Conservation (phyloP, 2,888 invertebrate species). For the Hemaris fuciformis region DNA sequence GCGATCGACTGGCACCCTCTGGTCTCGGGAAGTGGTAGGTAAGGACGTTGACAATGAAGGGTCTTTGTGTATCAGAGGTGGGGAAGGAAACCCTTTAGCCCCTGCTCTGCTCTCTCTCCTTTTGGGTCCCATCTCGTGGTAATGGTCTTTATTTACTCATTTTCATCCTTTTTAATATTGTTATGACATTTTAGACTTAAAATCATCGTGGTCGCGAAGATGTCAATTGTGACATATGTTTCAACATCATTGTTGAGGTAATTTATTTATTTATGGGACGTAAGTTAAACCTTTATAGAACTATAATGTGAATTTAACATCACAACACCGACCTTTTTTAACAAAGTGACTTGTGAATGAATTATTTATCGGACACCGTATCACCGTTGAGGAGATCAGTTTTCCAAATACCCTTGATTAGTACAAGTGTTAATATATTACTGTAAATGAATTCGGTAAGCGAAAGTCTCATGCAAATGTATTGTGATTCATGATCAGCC, state of each 20-base stretch:
- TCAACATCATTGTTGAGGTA: too few species aligned
- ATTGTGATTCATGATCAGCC: too few species aligned
- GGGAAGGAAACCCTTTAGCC: neutral
- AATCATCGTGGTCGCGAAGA: conserved; percentile 12
- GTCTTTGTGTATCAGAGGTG: conserved; percentile 14
- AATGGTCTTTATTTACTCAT: neutral
- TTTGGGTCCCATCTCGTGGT: neutral
- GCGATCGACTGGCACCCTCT: neutral
- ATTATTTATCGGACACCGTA: too few species aligned
- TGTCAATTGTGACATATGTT: neutral
- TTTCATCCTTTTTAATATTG: conserved; percentile 3
- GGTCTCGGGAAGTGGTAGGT: conserved; percentile 19
- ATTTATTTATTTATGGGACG: neutral
- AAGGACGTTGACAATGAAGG: conserved; percentile 18
- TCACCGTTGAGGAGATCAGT: too few species aligned
- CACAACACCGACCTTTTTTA: too few species aligned
- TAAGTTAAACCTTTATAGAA: neutral
- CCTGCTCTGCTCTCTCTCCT: neutral
- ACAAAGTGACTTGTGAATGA: too few species aligned
- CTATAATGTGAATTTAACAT: neutral
- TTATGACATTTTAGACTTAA: conserved; percentile 5
- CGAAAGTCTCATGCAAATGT: too few species aligned
- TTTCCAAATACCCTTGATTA: too few species aligned
- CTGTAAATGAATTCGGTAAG: too few species aligned
- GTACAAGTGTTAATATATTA: too few species aligned